Percentiles rank a stretch among this genome's conserved stretches.
Evolutionary conservation across 1,140 invertebrate genomes (phyloP).

Genomic region (Berghia stephanieae): DNA sequence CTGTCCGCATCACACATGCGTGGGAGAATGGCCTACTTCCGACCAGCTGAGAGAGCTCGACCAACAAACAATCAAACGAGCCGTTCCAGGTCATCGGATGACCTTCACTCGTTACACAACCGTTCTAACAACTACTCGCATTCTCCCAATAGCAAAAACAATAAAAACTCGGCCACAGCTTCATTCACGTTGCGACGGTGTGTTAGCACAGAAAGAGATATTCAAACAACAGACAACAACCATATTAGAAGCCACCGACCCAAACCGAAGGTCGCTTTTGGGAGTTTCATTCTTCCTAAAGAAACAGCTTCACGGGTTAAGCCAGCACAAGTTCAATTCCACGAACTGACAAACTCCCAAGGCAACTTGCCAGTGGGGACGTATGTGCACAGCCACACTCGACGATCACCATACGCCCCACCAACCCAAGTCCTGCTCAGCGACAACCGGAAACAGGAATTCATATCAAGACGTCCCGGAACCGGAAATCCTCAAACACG

Average conservation of each 20-base stretch:
- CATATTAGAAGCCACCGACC: not conserved
- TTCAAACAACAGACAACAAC: not conserved
- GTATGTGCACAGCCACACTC: not conserved
- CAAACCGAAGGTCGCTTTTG: not conserved
- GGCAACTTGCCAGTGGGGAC: not conserved
- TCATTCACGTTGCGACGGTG: not conserved
- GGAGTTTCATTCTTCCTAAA: slow-evolving; percentile 7
- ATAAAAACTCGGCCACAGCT: not conserved
- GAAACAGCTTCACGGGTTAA: not conserved
- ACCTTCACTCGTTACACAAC: too few relatives aligned
- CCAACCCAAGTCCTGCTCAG: not conserved
- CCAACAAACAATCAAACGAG: not conserved
- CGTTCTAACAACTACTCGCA: too few relatives aligned
- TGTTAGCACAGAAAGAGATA: not conserved
- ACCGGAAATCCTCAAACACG: not conserved
- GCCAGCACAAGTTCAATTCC: not conserved
- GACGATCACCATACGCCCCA: not conserved
- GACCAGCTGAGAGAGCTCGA: not conserved
- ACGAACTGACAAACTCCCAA: not conserved
- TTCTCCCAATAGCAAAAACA: not conserved
- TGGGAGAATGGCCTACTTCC: not conserved
- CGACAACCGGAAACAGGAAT: not conserved
- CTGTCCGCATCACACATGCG: too few relatives aligned
- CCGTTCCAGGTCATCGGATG: not conserved
- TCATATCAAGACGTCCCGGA: not conserved